Percentiles rank a stretch among this genome's conserved stretches.
Conservation (phyloP, 2,888 invertebrate species). For the Romanomermis culicivorax region DNA sequence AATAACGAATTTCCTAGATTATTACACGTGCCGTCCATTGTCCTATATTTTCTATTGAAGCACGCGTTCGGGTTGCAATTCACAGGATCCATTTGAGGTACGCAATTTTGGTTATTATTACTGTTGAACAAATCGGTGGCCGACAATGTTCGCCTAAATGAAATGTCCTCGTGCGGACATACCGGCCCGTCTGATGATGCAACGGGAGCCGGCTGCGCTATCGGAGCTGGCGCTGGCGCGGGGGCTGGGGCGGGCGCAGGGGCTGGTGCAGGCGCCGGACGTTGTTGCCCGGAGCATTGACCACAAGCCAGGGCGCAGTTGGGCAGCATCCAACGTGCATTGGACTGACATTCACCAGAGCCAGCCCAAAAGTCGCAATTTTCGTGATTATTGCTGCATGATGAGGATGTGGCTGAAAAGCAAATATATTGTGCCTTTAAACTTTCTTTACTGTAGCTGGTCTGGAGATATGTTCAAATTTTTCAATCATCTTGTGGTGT, state of each 20-base stretch:
- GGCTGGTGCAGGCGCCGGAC: not conserved
- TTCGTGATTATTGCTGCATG: constrained; percentile 28
- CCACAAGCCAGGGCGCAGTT: not conserved
- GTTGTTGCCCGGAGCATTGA: not conserved
- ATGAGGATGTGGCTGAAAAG: too few relatives aligned
- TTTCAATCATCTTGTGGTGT: too few relatives aligned
- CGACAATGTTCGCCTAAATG: constrained; percentile 20
- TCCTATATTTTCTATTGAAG: constrained; percentile 20
- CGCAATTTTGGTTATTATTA: constrained; percentile 24
- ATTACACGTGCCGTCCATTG: constrained; percentile 27
- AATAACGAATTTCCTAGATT: constrained; percentile 21
- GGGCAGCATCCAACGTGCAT: not conserved
- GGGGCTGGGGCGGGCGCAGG: not conserved
- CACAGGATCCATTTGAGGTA: constrained; percentile 17
- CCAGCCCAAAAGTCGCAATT: constrained; percentile 29
- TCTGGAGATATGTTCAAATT: too few relatives aligned
- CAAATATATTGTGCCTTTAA: too few relatives aligned
- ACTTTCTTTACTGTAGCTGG: too few relatives aligned
- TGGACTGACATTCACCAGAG: constrained; percentile 18
- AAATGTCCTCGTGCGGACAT: constrained; percentile 9
- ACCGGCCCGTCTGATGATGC: not conserved
- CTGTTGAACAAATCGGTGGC: constrained; percentile 22
- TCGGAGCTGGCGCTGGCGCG: not conserved
- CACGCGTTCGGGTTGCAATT: constrained; percentile 23
- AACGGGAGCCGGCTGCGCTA: not conserved